A percentile compares a stretch with the other conserved stretches of the same genome.
Evolutionary conservation across 1,140 invertebrate genomes (phyloP).

Genomic region (Tachypleus tridentatus): DNA sequence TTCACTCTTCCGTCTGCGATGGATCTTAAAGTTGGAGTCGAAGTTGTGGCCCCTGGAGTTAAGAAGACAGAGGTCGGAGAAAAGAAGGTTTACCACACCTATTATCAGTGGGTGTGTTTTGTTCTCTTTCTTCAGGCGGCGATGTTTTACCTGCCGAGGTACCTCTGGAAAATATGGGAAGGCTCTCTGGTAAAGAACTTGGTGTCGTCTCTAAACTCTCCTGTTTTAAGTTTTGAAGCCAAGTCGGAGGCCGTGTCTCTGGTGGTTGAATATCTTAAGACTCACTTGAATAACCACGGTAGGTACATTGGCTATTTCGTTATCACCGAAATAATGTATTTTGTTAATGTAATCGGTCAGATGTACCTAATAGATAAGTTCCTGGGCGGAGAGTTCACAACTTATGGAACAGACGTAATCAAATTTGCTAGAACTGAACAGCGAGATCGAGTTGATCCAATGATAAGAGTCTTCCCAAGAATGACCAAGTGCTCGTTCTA

Average conservation of each 20-base stretch:
- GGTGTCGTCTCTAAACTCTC: constrained; percentile 28
- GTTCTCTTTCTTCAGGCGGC: constrained; percentile 27
- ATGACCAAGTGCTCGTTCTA: constrained; percentile 82
- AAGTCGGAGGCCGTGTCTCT: constrained; percentile 61
- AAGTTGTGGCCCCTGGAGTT: constrained; percentile 56
- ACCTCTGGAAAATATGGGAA: constrained; percentile 33
- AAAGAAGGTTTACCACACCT: constrained; percentile 35
- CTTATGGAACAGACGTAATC: constrained; percentile 87
- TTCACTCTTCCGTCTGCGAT: constrained; percentile 42
- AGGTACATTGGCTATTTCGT: constrained; percentile 78
- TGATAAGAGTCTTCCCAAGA: constrained; percentile 85
- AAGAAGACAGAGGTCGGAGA: constrained; percentile 48
- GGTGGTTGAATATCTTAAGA: constrained; percentile 66
- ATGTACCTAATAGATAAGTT: constrained; percentile 76
- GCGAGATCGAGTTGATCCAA: constrained; percentile 60
- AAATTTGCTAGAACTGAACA: constrained; percentile 82
- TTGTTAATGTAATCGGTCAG: constrained; percentile 36
- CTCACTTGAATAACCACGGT: constrained; percentile 67
- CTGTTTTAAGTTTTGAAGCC: constrained; percentile 38
- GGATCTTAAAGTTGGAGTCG: constrained; percentile 27
- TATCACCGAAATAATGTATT: constrained; percentile 51
- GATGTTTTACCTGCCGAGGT: constrained; percentile 32
- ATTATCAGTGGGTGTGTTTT: constrained; percentile 78
- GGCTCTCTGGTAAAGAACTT: constrained; percentile 19
- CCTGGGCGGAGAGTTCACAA: constrained; percentile 89